Base-by-base conservation (phyloP, 1,140 invertebrate genomes). In the Lepidurus packardi region DNA sequence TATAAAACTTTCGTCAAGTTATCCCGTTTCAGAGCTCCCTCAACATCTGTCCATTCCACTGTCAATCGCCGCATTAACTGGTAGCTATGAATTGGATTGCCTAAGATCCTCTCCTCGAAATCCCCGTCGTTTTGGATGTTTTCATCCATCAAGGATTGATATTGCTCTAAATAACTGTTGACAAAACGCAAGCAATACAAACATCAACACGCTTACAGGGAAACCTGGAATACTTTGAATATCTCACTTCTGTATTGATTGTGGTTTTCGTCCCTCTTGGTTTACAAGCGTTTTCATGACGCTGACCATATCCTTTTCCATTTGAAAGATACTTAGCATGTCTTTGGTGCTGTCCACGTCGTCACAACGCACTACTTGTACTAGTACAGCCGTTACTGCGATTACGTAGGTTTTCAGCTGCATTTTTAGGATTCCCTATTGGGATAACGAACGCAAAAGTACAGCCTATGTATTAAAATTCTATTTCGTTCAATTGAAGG, bases 71-170 rank as follows among this genome's bases (percentile, higher is more conserved):
- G 88, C 47, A 89, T 84, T 74, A 88, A 82, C 65, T 88, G 84
- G 80, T 85, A 89, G 42, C 87, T 86, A 82, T 88, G 87, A 9
- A 89, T 83, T 7, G 88, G 88, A 82, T 89, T 88, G 6, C 83
- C 86, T 13, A 87, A 81, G 73, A 87, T 83, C 41, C 82, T 81
- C n/a, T 87, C 85, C 7, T 83, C 80, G 43, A 81, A 79, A 8
- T 86, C 81, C 43, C 81, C 53, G 78, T 79, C 41, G 76, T 47
- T 41, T 65, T 42, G 41, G 13, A 43, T 73, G 2, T 78, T 78
- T 34, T 78, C 78, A 9, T 78, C 73, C 34, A 74, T 41, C 16
- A 78, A 43, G 13, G 53, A 24, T 44, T 78, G 13, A 43, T 74
- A 78, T 24, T 78, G 73, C 9, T 78, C 45, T 1, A 78, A 44